Percentiles rank a stretch among this genome's conserved stretches.
phyloP scores from a whole-genome alignment of 2,888 invertebrate species.

The Coecobrya sp. region DNA sequence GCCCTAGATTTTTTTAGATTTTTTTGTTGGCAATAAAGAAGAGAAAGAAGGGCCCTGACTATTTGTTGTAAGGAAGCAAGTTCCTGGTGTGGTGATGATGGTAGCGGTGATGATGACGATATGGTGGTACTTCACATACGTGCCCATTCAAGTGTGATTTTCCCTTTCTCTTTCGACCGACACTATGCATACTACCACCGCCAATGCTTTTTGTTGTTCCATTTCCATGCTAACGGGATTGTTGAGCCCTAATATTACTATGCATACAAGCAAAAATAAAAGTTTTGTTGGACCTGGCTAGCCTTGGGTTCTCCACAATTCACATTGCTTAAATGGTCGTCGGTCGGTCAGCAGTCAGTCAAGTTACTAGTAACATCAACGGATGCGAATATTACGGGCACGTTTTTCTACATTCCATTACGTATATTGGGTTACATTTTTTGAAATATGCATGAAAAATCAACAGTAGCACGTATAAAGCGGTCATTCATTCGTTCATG shows the following conservation, averaged over 20 bases:
- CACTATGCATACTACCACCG: background rate
- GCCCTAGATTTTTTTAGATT: constrained; percentile 7
- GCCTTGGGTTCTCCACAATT: background rate
- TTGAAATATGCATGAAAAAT: constrained; percentile 11
- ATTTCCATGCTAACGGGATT: background rate
- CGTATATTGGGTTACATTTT: background rate
- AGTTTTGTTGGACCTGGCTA: background rate
- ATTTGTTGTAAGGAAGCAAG: constrained; percentile 1
- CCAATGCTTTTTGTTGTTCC: background rate
- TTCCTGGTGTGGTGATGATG: constrained; percentile 32
- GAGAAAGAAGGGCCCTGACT: constrained; percentile 25
- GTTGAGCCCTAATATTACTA: background rate
- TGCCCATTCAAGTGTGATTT: constrained; percentile 66
- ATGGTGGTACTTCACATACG: constrained; percentile 56
- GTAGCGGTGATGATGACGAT: constrained; percentile 5
- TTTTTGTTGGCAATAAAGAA: background rate
- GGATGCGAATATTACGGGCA: background rate
- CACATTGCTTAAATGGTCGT: background rate
- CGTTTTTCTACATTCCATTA: background rate
- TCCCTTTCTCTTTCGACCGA: constrained; percentile 48
- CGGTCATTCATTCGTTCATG: background rate
- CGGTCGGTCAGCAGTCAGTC: constrained; percentile 54
- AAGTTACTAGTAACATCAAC: constrained; percentile 32
- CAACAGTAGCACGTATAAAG: background rate
- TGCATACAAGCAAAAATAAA: constrained; percentile 37